Evolutionary conservation across 2,797 vertebrate genomes (phyloP), one percentile per base, ranked within the genome.

Genomic region (Sebastes trivittatus): DNA sequence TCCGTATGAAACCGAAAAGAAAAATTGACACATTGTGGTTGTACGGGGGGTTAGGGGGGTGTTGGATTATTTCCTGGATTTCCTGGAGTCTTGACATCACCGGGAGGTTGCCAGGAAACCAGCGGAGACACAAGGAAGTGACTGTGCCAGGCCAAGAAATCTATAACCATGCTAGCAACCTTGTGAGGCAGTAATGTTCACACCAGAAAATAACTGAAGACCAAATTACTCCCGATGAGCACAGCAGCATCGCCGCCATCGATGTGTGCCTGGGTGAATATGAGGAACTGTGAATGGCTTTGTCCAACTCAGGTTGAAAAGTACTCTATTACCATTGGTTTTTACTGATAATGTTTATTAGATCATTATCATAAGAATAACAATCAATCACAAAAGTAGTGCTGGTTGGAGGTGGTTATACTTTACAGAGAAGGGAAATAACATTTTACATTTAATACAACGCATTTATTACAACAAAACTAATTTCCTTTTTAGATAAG

Each of bases 161-260:
- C 70, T 52, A 61, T 62, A 56, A 63, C 52, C 38, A 62, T 32
- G 59, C 11, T 25, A n/a, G 42, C 7, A 1, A 56, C 30, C n/a
- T 55, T 6, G 23, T 58, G 58, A 78, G 20, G 29, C 65, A 30
- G 38, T n/a, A 22, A 60, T 18, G 38, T 32, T 81, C 58, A 64
- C 29, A 74, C n/a, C 2, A 23, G 18, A 59, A 80, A 79, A 77
- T 78, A 60, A 75, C 20, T 79, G 34, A 73, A 46, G 58, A 52
- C 32, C 25, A 61, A 71, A 73, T 73, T 63, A 76, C 14, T 54
- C 52, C 46, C 22, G 3, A 62, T 71, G 14, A 78, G 32, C 49
- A 30, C 22, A 68, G 66, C 61, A 69, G 56, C 30, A 63, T 58
- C 11, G 14, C 9, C 1, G 6, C 68, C 14, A 23, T 64, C 52